A percentile compares a stretch with the other conserved stretches of the same genome.
Conservation (phyloP, 2,113 vertebrate genomes). For the Scomber japonicus region DNA sequence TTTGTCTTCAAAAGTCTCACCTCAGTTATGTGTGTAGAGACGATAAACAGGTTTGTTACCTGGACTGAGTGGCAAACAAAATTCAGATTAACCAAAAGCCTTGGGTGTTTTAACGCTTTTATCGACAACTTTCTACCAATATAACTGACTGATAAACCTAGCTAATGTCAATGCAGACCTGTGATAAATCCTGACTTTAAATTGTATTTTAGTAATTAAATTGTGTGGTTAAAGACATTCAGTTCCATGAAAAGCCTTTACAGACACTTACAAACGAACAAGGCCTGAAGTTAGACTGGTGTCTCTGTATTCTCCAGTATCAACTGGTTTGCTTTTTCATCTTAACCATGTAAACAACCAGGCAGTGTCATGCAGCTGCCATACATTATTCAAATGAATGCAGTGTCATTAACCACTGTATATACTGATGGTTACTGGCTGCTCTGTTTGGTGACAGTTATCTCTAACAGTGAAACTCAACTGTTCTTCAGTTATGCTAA, state of each 20-base stretch:
- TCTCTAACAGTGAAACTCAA: conserved; percentile 55
- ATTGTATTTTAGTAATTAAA: background rate
- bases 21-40: conserved; percentile 34
- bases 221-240: background rate
- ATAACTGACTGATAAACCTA: background rate
- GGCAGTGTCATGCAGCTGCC: conserved; percentile 38
- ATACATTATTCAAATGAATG: conserved; percentile 54
- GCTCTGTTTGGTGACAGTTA: conserved; percentile 54
- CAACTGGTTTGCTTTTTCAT: conserved; percentile 23
- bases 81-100: background rate
- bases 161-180: background rate
- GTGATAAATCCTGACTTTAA: background rate
- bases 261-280: background rate
- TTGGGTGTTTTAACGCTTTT: background rate
- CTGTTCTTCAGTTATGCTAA: conserved; percentile 54
- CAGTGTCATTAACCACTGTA: conserved; percentile 3
- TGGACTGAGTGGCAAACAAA: conserved; percentile 5
- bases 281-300: background rate
- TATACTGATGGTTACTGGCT: background rate
- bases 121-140: background rate
- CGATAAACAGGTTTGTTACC: conserved; percentile 45
- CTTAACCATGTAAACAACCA: conserved; percentile 44
- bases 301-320: background rate
- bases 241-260: too few species aligned
- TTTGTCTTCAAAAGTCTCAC: conserved; percentile 57